Evolutionary conservation across 2,888 invertebrate species (phyloP).

Genomic region (Nephrotoma flavescens): DNA sequence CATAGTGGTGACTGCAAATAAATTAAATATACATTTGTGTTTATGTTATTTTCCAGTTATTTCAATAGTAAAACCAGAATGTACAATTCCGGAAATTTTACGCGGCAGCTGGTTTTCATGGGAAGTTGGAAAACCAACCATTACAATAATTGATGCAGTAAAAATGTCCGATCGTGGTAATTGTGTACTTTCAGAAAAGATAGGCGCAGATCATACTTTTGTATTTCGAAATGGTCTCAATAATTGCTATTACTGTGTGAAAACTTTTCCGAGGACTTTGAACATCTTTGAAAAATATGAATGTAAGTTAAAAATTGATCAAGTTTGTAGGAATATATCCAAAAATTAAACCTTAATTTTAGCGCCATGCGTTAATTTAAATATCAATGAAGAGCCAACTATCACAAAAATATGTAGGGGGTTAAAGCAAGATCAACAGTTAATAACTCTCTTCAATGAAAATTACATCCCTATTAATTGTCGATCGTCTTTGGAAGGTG

Average conservation of each 20-base stretch:
- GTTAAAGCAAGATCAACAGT: constrained; percentile 61
- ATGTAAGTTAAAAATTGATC: constrained; percentile 37
- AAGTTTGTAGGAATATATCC: neutral
- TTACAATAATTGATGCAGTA: constrained; percentile 67
- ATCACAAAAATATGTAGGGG: constrained; percentile 62
- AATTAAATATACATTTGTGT: neutral
- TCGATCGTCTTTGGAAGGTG: constrained; percentile 82
- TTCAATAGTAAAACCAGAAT: constrained; percentile 23
- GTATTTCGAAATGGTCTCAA: constrained; percentile 48
- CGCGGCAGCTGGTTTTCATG: constrained; percentile 86
- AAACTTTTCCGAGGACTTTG: constrained; percentile 68
- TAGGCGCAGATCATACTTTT: constrained; percentile 73
- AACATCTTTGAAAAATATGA: constrained; percentile 83
- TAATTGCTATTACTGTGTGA: constrained; percentile 72
- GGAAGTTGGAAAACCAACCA: constrained; percentile 70
- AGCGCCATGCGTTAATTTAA: constrained; percentile 63
- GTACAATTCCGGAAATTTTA: constrained; percentile 62
- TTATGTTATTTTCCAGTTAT: neutral
- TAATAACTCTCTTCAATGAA: constrained; percentile 75
- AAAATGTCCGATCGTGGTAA: constrained; percentile 60
- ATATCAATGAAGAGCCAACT: constrained; percentile 46
- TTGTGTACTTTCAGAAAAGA: constrained; percentile 58
- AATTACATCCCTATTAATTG: constrained; percentile 85
- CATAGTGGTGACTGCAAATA: neutral
- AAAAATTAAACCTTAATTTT: neutral